Conservation (phyloP, 2,113 vertebrate species). For the Calidris pugnax region DNA sequence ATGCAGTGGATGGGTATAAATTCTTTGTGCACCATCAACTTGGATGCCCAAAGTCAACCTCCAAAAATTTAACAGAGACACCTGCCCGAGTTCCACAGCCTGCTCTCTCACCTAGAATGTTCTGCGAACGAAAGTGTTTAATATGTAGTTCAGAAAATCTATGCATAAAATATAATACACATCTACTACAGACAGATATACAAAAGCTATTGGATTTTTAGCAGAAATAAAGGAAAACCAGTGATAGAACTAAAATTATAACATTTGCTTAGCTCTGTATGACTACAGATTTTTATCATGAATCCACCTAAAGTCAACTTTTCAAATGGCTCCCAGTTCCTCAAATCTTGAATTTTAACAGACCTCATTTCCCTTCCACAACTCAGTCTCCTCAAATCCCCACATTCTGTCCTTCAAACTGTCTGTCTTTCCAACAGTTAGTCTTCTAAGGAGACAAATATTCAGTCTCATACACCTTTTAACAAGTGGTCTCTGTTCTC, state of each 20-base stretch:
- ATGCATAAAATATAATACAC: neutral
- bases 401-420: neutral
- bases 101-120: neutral
- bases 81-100: neutral
- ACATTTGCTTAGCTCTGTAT: neutral
- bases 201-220: neutral
- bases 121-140: neutral
- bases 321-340: neutral
- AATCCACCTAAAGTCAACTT: neutral
- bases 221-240: neutral
- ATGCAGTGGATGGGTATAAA: neutral
- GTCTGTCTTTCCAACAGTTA: neutral
- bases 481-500: neutral
- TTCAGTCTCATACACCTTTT: neutral
- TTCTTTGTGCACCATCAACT: neutral
- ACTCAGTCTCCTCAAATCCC: neutral
- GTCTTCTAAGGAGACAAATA: neutral
- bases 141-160: neutral
- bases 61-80: neutral
- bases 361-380: neutral
- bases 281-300: neutral
- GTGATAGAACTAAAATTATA: neutral
- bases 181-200: neutral
- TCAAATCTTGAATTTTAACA: neutral
- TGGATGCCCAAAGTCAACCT: neutral